These are phyloP conservation scores for Petromus typicus DNA, from an alignment of 2,113 vertebrate species.

Conservation along the genomic window DNA sequence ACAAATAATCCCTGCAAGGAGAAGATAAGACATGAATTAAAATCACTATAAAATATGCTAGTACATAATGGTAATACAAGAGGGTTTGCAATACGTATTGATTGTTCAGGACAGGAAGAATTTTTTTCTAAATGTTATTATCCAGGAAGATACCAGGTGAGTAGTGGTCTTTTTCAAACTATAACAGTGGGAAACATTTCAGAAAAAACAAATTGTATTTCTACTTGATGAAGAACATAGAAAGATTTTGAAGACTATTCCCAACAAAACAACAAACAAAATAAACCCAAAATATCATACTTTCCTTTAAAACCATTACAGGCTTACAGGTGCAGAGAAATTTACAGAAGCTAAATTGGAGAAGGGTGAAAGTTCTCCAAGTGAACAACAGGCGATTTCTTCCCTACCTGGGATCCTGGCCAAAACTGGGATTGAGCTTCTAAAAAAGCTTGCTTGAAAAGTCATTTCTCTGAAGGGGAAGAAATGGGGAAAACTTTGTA, in stretches of 20 bases:
- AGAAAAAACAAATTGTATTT: neutral
- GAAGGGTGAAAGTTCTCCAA: neutral
- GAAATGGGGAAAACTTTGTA: neutral
- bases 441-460: neutral
- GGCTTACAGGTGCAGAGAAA: neutral
- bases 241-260: neutral
- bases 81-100: neutral
- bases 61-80: neutral
- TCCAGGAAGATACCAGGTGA: neutral
- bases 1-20: neutral
- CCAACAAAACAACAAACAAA: neutral
- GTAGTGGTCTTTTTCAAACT: neutral
- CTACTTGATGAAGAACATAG: neutral
- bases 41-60: neutral
- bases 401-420: too few species aligned
- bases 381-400: neutral
- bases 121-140: neutral
- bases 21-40: neutral
- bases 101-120: neutral
- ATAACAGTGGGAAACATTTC: neutral
- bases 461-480: neutral
- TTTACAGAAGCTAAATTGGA: neutral
- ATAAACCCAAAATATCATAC: neutral
- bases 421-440: neutral
- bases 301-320: neutral